A percentile compares a stretch with the other conserved stretches of the same genome.
Evolutionary conservation across 2,888 invertebrate species (phyloP).

Genomic region (Amphimallon solstitiale): DNA sequence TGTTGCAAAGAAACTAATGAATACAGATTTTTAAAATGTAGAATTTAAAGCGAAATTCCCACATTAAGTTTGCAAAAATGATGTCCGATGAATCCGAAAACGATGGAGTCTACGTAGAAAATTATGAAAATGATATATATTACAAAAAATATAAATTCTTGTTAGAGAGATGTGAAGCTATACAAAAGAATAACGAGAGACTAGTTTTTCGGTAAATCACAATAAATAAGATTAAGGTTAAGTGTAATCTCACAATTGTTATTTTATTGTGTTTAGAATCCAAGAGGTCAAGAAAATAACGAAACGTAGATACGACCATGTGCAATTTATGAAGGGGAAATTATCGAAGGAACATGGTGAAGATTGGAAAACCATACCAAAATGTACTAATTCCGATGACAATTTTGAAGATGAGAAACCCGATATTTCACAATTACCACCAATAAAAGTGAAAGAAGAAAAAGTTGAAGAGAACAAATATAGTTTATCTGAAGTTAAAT

Average conservation of each 20-base stretch:
- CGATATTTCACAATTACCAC: slow-evolving; percentile 47
- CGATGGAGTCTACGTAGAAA: slow-evolving; percentile 63
- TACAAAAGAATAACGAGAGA: slow-evolving; percentile 82
- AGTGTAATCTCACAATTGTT: slow-evolving; percentile 21
- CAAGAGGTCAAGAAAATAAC: slow-evolving; percentile 77
- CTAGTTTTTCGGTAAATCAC: slow-evolving; percentile 70
- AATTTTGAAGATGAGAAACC: slow-evolving; percentile 61
- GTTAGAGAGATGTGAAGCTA: slow-evolving; percentile 77
- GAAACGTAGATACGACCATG: slow-evolving; percentile 74
- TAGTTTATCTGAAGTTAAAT: slow-evolving; percentile 7
- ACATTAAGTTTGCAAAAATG: slow-evolving; percentile 52
- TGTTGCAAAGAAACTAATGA: neutral
- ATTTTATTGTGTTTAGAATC: slow-evolving; percentile 66
- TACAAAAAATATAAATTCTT: slow-evolving; percentile 79
- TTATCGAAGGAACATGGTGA: slow-evolving; percentile 77
- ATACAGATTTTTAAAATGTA: neutral
- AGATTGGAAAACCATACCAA: slow-evolving; percentile 67
- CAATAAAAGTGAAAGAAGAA: slow-evolving; percentile 57
- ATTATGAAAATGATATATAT: slow-evolving; percentile 73
- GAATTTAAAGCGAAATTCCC: neutral
- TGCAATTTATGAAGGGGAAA: slow-evolving; percentile 74
- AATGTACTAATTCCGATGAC: slow-evolving; percentile 39
- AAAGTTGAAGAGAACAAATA: slow-evolving; percentile 46
- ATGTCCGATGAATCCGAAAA: slow-evolving; percentile 72
- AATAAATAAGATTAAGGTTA: slow-evolving; percentile 42